Percentiles rank a stretch among this genome's conserved stretches.
Conservation (phyloP, 1,140 invertebrate species). For the Diorhabda carinulata region DNA sequence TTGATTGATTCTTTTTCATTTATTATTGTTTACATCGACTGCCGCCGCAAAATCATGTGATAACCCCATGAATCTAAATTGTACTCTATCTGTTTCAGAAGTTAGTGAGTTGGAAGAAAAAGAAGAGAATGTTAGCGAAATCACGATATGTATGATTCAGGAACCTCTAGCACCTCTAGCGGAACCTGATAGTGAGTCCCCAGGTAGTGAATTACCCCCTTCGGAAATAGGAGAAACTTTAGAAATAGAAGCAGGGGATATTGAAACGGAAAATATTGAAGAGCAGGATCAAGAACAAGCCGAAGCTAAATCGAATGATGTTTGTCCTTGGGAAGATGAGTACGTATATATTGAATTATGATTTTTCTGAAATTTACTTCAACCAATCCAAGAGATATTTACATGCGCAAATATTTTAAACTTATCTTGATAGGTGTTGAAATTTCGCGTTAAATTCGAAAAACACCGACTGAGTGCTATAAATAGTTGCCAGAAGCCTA, state of each 20-base stretch:
- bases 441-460: too few relatives aligned
- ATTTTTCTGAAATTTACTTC: too few relatives aligned
- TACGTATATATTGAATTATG: slow-evolving; percentile 50
- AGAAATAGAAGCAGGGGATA: slow-evolving; percentile 31
- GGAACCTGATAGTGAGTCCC: slow-evolving; percentile 60
- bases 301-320: slow-evolving; percentile 64
- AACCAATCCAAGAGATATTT: not conserved
- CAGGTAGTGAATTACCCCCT: slow-evolving; percentile 50
- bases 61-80: too few relatives aligned
- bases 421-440: too few relatives aligned
- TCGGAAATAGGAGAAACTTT: slow-evolving; percentile 25
- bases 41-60: too few relatives aligned
- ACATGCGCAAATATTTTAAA: not conserved
- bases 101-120: slow-evolving; percentile 10
- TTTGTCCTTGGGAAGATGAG: slow-evolving; percentile 88
- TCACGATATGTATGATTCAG: slow-evolving; percentile 13
- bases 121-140: slow-evolving; percentile 25
- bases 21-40: too few relatives aligned
- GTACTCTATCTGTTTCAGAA: not conserved
- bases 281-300: slow-evolving; percentile 23
- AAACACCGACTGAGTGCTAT: too few relatives aligned
- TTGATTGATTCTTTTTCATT: too few relatives aligned
- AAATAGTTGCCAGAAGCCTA: too few relatives aligned
- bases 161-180: slow-evolving; percentile 56
- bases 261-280: slow-evolving; percentile 29